A percentile compares a stretch with the other conserved stretches of the same genome.
Evolutionary conservation across 2,797 vertebrate genomes (phyloP).

Genomic region (Karalla daura): DNA sequence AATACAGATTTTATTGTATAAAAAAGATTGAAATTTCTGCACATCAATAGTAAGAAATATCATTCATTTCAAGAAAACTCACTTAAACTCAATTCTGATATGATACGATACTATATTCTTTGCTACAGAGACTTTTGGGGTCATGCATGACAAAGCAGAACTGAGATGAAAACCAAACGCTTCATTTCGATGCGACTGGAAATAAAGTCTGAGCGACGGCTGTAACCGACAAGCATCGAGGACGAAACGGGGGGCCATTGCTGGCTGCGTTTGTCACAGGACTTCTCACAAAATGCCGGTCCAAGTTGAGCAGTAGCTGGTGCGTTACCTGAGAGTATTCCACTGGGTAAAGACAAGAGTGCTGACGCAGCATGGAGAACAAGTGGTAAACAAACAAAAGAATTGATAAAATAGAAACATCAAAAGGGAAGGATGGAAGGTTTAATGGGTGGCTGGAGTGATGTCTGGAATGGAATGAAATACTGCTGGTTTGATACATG

Average conservation of each 20-base stretch:
- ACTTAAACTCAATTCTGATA: no score
- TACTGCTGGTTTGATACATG: no score
- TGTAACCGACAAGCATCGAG: not conserved
- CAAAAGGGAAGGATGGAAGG: slow-evolving; percentile 47
- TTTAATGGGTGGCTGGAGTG: slow-evolving; percentile 17
- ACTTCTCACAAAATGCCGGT: slow-evolving; percentile 41
- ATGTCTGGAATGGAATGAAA: slow-evolving; percentile 3
- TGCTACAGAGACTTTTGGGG: no score
- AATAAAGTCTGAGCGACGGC: not conserved
- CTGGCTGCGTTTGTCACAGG: slow-evolving; percentile 10
- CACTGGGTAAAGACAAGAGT: slow-evolving; percentile 83
- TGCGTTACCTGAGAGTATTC: slow-evolving; percentile 81
- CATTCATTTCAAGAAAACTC: no score
- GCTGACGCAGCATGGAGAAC: slow-evolving; percentile 82
- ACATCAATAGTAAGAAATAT: no score
- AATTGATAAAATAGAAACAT: slow-evolving; percentile 76
- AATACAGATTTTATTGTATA: no score
- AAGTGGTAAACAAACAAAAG: slow-evolving; percentile 81
- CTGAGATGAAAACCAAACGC: no score
- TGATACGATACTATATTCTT: no score
- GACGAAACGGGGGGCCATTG: not conserved
- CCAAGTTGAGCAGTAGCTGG: slow-evolving; percentile 29
- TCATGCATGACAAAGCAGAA: no score
- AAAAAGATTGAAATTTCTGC: no score
- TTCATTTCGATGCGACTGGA: no score